phyloP scores from a whole-genome alignment of 2,888 invertebrate species.

The Acanthosepion esculentum region DNA sequence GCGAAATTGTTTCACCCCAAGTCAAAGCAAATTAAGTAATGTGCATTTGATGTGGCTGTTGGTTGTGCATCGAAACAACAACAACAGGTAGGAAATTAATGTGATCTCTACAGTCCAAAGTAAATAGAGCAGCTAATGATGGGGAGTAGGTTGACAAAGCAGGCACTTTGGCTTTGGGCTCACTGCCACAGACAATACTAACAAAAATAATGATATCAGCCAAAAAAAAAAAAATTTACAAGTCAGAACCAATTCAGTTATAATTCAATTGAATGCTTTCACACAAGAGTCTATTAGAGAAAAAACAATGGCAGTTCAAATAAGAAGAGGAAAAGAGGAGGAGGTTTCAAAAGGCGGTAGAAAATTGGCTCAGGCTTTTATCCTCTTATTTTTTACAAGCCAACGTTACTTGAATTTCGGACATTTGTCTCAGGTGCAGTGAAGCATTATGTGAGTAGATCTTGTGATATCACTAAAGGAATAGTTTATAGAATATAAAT shows the following conservation, averaged over 20 bases:
- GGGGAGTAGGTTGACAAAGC: neutral
- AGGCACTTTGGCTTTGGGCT: neutral
- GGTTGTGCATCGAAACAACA: neutral
- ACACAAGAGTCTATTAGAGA: neutral
- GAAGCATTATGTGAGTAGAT: no score
- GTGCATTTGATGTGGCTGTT: neutral
- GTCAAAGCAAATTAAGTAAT: neutral
- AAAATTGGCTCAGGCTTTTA: neutral
- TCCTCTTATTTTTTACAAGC: no score
- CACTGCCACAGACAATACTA: neutral
- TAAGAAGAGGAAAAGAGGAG: neutral
- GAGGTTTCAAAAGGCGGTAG: neutral
- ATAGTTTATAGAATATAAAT: no score
- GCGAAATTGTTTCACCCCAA: neutral
- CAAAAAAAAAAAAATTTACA: neutral
- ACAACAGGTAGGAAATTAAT: neutral
- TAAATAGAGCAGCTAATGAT: neutral
- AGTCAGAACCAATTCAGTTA: neutral
- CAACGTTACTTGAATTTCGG: no score
- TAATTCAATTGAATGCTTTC: neutral
- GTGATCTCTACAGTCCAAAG: neutral
- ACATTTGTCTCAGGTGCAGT: no score
- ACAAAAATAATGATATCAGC: neutral
- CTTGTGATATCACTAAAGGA: no score
- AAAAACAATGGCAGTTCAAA: neutral